These are phyloP conservation scores for Trematomus bernacchii DNA, from an alignment of 2,797 vertebrate species.

Conservation along the genomic window DNA sequence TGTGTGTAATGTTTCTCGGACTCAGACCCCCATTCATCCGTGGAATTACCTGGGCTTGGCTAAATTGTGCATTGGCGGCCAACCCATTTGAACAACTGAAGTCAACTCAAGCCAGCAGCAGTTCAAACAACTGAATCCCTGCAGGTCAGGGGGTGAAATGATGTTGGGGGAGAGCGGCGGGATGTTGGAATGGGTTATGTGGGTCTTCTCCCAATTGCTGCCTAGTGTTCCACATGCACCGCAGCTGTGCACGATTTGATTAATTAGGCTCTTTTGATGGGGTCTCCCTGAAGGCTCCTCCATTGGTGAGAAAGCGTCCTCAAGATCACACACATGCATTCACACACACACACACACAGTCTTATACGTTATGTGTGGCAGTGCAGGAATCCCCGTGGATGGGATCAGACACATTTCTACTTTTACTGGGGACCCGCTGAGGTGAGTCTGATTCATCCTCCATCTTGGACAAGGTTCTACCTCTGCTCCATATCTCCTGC, in stretches of 20 bases:
- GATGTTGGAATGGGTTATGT: not conserved
- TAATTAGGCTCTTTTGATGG: constrained; percentile 64
- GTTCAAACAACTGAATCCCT: constrained; percentile 27
- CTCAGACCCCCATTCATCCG: constrained; percentile 38
- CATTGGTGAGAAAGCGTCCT: constrained; percentile 22
- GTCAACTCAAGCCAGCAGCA: constrained; percentile 34
- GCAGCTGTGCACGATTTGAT: constrained; percentile 54
- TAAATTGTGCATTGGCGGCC: constrained; percentile 38
- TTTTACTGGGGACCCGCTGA: constrained; percentile 34
- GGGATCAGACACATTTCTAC: constrained; percentile 57
- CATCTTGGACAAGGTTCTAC: constrained; percentile 39
- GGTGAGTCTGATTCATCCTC: constrained; percentile 58
- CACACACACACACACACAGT: constrained; percentile 8
- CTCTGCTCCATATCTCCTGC: constrained; percentile 32
- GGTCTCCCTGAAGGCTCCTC: constrained; percentile 37
- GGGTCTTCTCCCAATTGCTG: constrained; percentile 12
- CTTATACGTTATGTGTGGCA: not conserved
- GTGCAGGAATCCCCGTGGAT: constrained; percentile 37
- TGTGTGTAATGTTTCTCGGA: constrained; percentile 41
- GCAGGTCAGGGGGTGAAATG: constrained; percentile 10
- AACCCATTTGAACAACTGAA: constrained; percentile 54
- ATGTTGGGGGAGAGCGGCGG: not conserved
- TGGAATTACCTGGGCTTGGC: constrained; percentile 38
- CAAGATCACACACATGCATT: constrained; percentile 4
- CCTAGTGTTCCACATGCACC: constrained; percentile 36